These are phyloP conservation scores for Ceraclea dissimilis DNA, from an alignment of 2,888 invertebrate genomes.

Conservation along the genomic window DNA sequence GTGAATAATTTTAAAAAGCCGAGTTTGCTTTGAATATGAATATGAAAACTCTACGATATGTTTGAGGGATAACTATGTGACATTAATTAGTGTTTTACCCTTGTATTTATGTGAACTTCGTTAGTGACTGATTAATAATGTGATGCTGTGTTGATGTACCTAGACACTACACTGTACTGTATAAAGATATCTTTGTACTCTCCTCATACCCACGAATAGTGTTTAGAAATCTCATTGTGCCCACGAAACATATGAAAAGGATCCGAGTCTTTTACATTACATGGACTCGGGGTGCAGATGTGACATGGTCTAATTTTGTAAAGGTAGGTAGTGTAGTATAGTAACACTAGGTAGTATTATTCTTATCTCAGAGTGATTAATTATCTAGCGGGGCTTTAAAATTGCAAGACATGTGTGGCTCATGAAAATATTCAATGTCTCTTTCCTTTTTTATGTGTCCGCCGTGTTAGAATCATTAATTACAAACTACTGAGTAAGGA, in stretches of 20 bases:
- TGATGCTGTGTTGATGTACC: too few species aligned
- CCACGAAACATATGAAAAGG: constrained; percentile 23
- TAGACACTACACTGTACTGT: too few species aligned
- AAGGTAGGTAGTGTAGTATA: constrained; percentile 16
- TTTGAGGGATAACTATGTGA: too few species aligned
- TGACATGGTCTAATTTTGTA: constrained; percentile 26
- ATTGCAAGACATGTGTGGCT: constrained; percentile 25
- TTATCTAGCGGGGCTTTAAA: constrained; percentile 23
- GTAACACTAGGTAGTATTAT: background rate
- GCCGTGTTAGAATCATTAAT: constrained; percentile 23
- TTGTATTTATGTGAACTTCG: too few species aligned
- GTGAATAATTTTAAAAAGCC: too few species aligned
- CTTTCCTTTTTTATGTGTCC: constrained; percentile 11
- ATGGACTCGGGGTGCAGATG: constrained; percentile 21
- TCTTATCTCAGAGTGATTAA: constrained; percentile 25
- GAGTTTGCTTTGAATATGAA: too few species aligned
- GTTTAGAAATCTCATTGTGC: constrained; percentile 15
- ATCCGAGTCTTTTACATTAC: constrained; percentile 13
- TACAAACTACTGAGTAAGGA: constrained; percentile 18
- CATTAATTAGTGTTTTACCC: too few species aligned
- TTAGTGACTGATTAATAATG: too few species aligned
- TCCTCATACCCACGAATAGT: background rate
- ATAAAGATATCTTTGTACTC: too few species aligned
- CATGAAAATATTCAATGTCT: constrained; percentile 22
- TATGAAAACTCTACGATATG: too few species aligned